phyloP scores from a whole-genome alignment of 2,888 invertebrate genomes.

The Lasioglossum marginatum region DNA sequence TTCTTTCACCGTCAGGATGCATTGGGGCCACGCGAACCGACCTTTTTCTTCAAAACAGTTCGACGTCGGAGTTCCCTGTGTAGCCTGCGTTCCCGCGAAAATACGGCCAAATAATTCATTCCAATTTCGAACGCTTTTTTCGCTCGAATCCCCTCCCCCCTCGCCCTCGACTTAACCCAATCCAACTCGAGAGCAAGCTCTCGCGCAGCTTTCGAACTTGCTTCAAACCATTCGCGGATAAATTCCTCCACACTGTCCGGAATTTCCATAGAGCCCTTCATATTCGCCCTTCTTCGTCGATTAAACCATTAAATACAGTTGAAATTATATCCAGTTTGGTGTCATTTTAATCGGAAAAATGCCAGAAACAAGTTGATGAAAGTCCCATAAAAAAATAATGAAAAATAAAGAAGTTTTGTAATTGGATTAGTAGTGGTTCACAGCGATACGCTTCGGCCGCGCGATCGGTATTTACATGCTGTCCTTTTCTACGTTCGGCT shows the following conservation, averaged over 20 bases:
- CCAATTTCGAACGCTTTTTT: constrained; percentile 13
- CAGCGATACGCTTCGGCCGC: no score
- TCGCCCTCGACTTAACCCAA: background rate
- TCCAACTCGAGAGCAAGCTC: background rate
- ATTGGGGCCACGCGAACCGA: constrained; percentile 10
- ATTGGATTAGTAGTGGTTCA: no score
- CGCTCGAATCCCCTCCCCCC: background rate
- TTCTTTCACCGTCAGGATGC: constrained; percentile 25
- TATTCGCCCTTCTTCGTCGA: no score
- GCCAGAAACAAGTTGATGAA: no score
- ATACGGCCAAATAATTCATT: constrained; percentile 23
- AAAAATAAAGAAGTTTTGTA: no score
- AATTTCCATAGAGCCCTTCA: no score
- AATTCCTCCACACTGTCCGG: background rate
- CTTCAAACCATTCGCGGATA: background rate
- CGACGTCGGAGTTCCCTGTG: background rate
- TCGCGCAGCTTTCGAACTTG: background rate
- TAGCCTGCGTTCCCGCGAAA: background rate
- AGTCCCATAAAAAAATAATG: no score
- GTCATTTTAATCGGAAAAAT: no score
- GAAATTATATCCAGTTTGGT: no score
- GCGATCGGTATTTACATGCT: no score
- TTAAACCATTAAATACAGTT: no score
- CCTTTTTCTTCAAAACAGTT: background rate
- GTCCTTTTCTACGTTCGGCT: no score